phyloP scores from a whole-genome alignment of 1,140 invertebrate species.

The Trichoplusia ni region DNA sequence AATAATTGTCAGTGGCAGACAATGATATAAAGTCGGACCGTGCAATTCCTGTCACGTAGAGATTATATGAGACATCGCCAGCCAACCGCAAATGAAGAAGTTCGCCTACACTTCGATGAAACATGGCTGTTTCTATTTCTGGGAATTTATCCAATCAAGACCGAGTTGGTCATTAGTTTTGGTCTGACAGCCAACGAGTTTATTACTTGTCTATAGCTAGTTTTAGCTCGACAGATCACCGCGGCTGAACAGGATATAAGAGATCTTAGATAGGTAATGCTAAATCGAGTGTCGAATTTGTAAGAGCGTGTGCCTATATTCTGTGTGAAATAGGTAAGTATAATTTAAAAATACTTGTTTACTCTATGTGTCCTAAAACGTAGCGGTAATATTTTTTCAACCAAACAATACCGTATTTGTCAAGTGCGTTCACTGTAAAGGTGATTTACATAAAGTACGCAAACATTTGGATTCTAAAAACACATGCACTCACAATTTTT shows the following conservation, averaged over 20 bases:
- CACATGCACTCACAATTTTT: too few species aligned
- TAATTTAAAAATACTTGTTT: too few species aligned
- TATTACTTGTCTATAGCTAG: slow-evolving; percentile 2
- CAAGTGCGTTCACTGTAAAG: too few species aligned
- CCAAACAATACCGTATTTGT: too few species aligned
- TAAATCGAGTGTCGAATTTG: too few species aligned
- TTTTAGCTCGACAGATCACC: neutral
- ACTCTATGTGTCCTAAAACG: too few species aligned
- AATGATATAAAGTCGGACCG: slow-evolving; percentile 32
- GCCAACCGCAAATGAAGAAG: slow-evolving; percentile 46
- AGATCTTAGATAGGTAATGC: neutral
- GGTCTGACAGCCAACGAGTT: slow-evolving; percentile 15
- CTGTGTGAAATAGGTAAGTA: too few species aligned
- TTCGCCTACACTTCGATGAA: slow-evolving; percentile 34
- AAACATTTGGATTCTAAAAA: too few species aligned
- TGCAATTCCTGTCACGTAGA: slow-evolving; percentile 48
- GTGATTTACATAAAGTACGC: too few species aligned
- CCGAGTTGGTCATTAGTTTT: slow-evolving; percentile 43
- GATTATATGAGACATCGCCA: slow-evolving; percentile 50
- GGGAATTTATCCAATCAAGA: slow-evolving; percentile 37
- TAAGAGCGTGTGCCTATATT: neutral
- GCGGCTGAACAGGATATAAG: slow-evolving; percentile 1
- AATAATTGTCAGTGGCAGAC: slow-evolving; percentile 26
- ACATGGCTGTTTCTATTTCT: slow-evolving; percentile 39
- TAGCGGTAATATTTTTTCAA: too few species aligned